Evolutionary conservation across 64 coral and sea anemone genomes (phyloP).

Genomic region (Montipora foliosa): DNA sequence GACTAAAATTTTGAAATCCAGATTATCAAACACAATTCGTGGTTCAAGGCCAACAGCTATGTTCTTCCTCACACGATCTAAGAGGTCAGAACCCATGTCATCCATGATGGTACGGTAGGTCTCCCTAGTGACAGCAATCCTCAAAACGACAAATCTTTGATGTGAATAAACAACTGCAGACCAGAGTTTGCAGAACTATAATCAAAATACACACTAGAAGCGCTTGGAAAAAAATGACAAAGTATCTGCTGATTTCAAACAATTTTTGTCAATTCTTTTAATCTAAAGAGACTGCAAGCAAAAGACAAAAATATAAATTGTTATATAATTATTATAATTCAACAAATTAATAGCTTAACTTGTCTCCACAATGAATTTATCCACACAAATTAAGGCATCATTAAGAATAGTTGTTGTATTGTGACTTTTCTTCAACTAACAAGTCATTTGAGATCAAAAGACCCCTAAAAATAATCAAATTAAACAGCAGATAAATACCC

Average conservation of each 20-base stretch:
- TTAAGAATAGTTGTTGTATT: neutral
- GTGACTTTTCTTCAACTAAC: neutral
- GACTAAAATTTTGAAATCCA: conserved; percentile 66
- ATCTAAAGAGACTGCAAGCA: too few species aligned
- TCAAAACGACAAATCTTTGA: neutral
- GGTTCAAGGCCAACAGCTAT: conserved; percentile 36
- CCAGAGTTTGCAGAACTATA: neutral
- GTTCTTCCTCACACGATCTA: conserved; percentile 25
- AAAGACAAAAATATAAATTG: neutral
- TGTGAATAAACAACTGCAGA: neutral
- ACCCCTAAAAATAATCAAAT: neutral
- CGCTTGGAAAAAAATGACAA: too few species aligned
- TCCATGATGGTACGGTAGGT: conserved; percentile 55
- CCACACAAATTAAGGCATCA: neutral
- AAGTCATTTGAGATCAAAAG: neutral
- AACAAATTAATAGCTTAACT: neutral
- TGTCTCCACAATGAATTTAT: neutral
- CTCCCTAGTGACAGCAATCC: conserved; percentile 45
- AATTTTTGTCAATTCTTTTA: too few species aligned
- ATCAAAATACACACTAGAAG: neutral
- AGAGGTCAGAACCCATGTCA: conserved; percentile 62
- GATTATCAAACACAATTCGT: conserved; percentile 59
- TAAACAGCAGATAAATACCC: neutral
- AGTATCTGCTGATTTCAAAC: too few species aligned
- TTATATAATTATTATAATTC: neutral